Evolutionary conservation across 2,888 invertebrate genomes (phyloP), one percentile per base, ranked within the genome.

Genomic region (Nasonovia ribisnigri): DNA sequence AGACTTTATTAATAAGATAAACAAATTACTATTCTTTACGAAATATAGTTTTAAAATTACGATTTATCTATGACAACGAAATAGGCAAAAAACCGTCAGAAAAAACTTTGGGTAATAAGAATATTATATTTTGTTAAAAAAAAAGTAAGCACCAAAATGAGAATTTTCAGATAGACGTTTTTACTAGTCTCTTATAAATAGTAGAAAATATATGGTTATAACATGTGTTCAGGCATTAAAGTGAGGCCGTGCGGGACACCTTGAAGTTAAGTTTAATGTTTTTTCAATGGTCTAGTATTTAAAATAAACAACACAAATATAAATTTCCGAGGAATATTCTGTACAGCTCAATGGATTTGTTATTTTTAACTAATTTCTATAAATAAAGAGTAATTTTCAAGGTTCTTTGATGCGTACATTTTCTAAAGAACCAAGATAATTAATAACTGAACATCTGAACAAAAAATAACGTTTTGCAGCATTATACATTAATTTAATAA

Each of bases 361-460:
- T 91, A 91, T 91, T 91, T 91, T 91, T 91, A 91, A 84, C 90
- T 36, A 36, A 90, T 36, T 91, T 42, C 51, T 91, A 51, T 91
- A 84, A 77, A 77, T 91, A 91, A 77, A 90, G 13, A 36, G 36
- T 13, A 36, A 42, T 77, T 90, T 90, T 77, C 48, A 91, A 84
- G 84, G 90, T 77, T 91, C n/a, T 67, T 26, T 42, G 36, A 48
- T 42, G 29, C 46, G 57, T 60, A 43, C 13, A 60, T 43, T 89
- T 60, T 13, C 8, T 3, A 26, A 89, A 43, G 24, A 84, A 43
- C 26, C 26, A 43, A 11, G n/a, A 36, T 0, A 10, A 67, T 67
- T 67, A 67, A 67, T n/a, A 67, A 67, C 36, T 67, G 16, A 67
- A 67, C 16, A n/a, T 13, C 36, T 36, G 36, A 67, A 67, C 1